Conservation (phyloP, 92 coral and sea anemone species). For the Phenganax subtilis region DNA sequence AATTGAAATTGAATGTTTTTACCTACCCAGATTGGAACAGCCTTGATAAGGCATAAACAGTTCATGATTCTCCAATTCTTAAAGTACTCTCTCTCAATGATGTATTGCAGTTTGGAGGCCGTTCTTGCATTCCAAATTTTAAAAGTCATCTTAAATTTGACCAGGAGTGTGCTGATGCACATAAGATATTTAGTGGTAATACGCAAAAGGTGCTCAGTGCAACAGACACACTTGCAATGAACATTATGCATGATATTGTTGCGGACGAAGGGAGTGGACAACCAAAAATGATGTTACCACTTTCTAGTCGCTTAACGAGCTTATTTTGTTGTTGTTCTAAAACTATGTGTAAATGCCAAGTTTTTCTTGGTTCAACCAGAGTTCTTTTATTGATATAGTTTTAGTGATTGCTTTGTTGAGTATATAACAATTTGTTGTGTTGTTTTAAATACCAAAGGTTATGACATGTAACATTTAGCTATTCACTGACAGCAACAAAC, state of each 20-base stretch:
- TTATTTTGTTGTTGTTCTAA: neutral
- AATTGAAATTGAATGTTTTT: slow-evolving; percentile 25
- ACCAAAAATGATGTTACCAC: neutral
- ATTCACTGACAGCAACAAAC: slow-evolving; percentile 37
- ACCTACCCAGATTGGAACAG: slow-evolving; percentile 18
- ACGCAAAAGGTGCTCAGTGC: slow-evolving; percentile 26
- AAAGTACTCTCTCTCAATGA: slow-evolving; percentile 42
- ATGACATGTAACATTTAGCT: neutral
- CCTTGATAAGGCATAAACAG: neutral
- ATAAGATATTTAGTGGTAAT: slow-evolving; percentile 43
- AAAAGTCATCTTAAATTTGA: slow-evolving; percentile 46
- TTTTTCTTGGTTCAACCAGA: neutral
- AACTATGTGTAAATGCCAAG: neutral
- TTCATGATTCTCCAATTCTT: slow-evolving; percentile 12
- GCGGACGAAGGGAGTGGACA: slow-evolving; percentile 38
- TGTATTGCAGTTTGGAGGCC: slow-evolving; percentile 51
- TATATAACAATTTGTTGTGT: neutral
- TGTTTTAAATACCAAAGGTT: neutral
- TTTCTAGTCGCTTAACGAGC: neutral
- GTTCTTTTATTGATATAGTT: neutral
- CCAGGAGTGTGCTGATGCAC: slow-evolving; percentile 18
- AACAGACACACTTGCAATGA: slow-evolving; percentile 16
- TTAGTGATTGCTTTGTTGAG: neutral
- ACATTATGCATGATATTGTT: slow-evolving; percentile 46
- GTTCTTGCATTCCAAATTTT: slow-evolving; percentile 49